A percentile compares a stretch with the other conserved stretches of the same genome.
phyloP scores from a whole-genome alignment of 37 sponge, comb jelly and placozoan genomes.

The Axinella damicornis region DNA sequence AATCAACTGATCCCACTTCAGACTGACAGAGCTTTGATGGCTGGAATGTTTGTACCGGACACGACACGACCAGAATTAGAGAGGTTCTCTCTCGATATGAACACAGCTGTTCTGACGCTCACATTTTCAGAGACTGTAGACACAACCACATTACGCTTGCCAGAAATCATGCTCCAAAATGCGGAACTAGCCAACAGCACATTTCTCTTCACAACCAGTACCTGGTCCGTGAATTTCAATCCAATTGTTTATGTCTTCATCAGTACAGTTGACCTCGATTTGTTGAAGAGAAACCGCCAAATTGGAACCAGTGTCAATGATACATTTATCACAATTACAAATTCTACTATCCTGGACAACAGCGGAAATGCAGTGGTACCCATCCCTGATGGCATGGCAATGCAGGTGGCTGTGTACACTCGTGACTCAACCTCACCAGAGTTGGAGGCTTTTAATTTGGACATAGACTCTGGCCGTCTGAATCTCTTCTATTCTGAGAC shows the following conservation, averaged over 20 bases:
- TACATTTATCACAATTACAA: constrained; percentile 65
- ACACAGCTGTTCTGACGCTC: constrained; percentile 61
- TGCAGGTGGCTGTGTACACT: constrained; percentile 24
- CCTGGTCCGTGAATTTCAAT: constrained; percentile 15
- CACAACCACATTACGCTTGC: constrained; percentile 47
- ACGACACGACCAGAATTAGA: constrained; percentile 67
- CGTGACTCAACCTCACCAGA: constrained; percentile 71
- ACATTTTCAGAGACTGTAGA: constrained; percentile 92
- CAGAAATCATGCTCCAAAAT: constrained; percentile 65
- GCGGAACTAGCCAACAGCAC: constrained; percentile 12
- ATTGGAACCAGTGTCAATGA: constrained; percentile 58
- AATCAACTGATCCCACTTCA: constrained; percentile 61
- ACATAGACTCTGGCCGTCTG: constrained; percentile 71
- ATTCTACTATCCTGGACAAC: constrained; percentile 65
- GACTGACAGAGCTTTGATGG: constrained; percentile 19
- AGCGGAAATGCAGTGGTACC: constrained; percentile 57
- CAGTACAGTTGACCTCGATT: constrained; percentile 69
- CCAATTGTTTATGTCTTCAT: constrained; percentile 57
- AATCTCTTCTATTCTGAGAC: constrained; percentile 88
- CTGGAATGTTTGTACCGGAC: constrained; percentile 58
- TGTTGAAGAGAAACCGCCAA: constrained; percentile 62
- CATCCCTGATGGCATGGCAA: constrained; percentile 42
- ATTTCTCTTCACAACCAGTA: constrained; percentile 44
- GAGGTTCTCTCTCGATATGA: constrained; percentile 71
- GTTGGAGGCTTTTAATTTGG: constrained; percentile 69